Evolutionary conservation across 2,113 vertebrate species (phyloP).

Genomic region (Atractosteus spatula): DNA sequence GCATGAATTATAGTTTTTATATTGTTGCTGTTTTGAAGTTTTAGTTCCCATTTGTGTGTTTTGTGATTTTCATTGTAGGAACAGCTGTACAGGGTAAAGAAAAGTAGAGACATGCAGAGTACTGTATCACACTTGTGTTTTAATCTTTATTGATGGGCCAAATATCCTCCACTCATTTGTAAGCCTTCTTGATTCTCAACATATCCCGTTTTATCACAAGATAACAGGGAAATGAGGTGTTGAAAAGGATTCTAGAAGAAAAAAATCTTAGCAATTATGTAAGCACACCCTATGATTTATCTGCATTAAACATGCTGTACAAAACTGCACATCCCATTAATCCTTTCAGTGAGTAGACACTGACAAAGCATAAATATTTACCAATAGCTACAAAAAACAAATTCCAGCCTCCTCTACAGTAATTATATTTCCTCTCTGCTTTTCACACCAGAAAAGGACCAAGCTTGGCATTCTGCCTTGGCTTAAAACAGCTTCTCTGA

Average conservation of each 20-base stretch:
- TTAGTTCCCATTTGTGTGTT: too few relatives aligned
- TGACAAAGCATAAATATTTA: constrained; percentile 3
- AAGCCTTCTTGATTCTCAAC: too few relatives aligned
- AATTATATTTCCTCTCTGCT: neutral
- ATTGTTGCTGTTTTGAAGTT: too few relatives aligned
- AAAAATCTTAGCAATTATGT: neutral
- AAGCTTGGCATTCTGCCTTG: constrained; percentile 4
- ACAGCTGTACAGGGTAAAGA: too few relatives aligned
- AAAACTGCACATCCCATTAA: neutral
- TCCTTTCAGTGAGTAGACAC: neutral
- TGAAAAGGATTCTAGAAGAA: neutral
- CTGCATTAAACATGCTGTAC: neutral
- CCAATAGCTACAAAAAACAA: neutral
- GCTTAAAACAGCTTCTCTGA: neutral
- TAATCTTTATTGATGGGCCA: too few relatives aligned
- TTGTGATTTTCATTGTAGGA: too few relatives aligned
- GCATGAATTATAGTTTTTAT: too few relatives aligned
- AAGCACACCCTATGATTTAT: neutral
- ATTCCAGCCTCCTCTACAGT: neutral
- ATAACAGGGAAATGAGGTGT: neutral
- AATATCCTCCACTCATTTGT: too few relatives aligned
- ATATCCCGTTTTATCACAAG: too few relatives aligned
- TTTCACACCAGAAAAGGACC: neutral
- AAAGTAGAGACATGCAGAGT: too few relatives aligned
- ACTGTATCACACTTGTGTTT: too few relatives aligned